Base-by-base conservation (phyloP, 2,797 vertebrate species). In the Botia kubotai region DNA sequence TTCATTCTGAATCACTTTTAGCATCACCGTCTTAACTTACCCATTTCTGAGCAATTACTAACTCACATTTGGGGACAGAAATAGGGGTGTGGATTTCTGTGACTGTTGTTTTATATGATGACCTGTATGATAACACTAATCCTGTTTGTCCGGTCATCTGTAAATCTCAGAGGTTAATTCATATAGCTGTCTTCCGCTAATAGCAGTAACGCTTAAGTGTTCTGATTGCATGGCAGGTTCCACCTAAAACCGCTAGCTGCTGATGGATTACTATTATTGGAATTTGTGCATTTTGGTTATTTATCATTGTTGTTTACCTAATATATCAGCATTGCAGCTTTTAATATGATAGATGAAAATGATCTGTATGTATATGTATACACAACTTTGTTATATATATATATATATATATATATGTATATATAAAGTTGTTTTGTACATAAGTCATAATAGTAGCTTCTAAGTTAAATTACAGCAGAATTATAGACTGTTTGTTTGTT, bases 241-340 rank as follows among this genome's bases (percentile, higher is more conserved):
- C 69, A 43, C 50, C 36, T 48, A 74, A 67, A 78, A 77, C 14
- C 68, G 58, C 62, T 65, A 8, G 36, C 26, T 13, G 26, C 36
- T 77, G 75, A 80, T 77, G 65, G 29, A 77, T 73, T 33, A 16
- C 19, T 76, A 33, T 72, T 79, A 26, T 68, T 77, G 60, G 52
- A 80, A 67, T 73, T 57, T 69, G 36, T 7, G 2, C 43, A 2
- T 46, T 46, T 29, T 13, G 50, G 53, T 57, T 36, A 66, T 67
- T 67, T 57, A 73, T 73, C 29, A 58, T 43, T 62, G 75, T 62
- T 55, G 65, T 74, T 48, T 77, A 23, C 33, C 50, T 50, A 77
- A 43, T 65, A 55, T 55, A 58, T 82, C 26, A 73, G 33, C 53
- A 74, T 50, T 66, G 72, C 11, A 12, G 75, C 53, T 60, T 77